Evolutionary conservation across 2,888 invertebrate genomes (phyloP).

Genomic region (Polydrusus cervinus): DNA sequence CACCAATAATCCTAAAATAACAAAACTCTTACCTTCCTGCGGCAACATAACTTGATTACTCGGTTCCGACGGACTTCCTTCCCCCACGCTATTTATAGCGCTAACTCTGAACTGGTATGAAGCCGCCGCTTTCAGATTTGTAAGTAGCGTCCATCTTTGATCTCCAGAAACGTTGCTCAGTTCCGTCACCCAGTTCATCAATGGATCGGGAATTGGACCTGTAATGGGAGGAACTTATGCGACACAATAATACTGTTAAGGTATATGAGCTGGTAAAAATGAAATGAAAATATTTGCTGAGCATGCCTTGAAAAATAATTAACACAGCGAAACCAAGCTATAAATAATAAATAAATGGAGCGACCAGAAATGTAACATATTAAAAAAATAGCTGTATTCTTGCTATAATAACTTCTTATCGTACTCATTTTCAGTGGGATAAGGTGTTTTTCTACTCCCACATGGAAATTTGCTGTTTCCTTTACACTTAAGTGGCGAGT

Average conservation of each 20-base stretch:
- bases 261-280: conserved; percentile 44
- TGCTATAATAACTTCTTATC: too few species aligned
- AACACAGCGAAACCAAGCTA: conserved; percentile 26
- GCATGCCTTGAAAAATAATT: conserved; percentile 56
- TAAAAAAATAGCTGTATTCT: too few species aligned
- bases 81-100: conserved; percentile 96
- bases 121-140: conserved; percentile 93
- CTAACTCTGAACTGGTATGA: conserved; percentile 98
- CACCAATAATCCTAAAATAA: not conserved
- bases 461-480: too few species aligned
- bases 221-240: conserved; percentile 73
- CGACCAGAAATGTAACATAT: not conserved
- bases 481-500: too few species aligned
- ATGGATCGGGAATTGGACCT: conserved; percentile 90
- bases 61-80: conserved; percentile 92
- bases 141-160: conserved; percentile 86
- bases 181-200: conserved; percentile 92
- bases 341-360: not conserved
- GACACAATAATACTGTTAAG: conserved; percentile 62
- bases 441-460: too few species aligned
- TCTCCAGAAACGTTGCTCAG: conserved; percentile 87
- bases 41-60: conserved; percentile 93
- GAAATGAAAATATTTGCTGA: conserved; percentile 54
- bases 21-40: conserved; percentile 87
- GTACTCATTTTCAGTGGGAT: too few species aligned